phyloP scores from a whole-genome alignment of 2,797 vertebrate species.

The Acrossocheilus fasciatus region DNA sequence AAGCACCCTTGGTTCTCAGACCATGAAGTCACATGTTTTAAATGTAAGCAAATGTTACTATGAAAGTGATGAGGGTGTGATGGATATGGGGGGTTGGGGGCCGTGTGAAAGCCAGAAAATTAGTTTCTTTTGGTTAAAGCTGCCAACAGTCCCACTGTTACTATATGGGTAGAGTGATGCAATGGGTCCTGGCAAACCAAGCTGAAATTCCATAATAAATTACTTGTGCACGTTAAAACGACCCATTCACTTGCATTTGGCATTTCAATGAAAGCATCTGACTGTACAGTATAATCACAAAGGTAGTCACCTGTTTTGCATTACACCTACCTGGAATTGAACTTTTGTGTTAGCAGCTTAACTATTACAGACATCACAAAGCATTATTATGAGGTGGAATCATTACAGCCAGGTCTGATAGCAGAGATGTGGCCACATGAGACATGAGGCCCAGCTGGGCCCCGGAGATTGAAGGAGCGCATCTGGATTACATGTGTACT shows the following conservation, averaged over 20 bases:
- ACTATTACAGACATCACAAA: slow-evolving; percentile 9
- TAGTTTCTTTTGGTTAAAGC: slow-evolving; percentile 51
- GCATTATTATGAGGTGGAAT: slow-evolving; percentile 5
- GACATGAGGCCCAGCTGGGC: neutral
- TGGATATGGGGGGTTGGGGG: slow-evolving; percentile 48
- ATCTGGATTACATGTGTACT: slow-evolving; percentile 43
- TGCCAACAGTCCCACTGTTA: slow-evolving; percentile 19
- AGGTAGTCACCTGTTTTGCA: neutral
- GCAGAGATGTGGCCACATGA: slow-evolving; percentile 19
- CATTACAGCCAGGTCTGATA: neutral
- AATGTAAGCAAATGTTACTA: slow-evolving; percentile 47
- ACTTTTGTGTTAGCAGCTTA: neutral
- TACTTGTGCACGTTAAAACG: neutral
- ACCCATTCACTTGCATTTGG: neutral
- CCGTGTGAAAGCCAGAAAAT: slow-evolving; percentile 73
- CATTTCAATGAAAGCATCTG: slow-evolving; percentile 1
- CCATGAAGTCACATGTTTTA: slow-evolving; percentile 86
- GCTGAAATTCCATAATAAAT: neutral
- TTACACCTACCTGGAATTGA: neutral
- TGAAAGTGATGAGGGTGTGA: slow-evolving; percentile 15
- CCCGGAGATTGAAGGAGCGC: slow-evolving; percentile 5
- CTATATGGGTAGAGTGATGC: slow-evolving; percentile 20
- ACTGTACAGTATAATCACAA: neutral
- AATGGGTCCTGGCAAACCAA: neutral
- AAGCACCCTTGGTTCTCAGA: slow-evolving; percentile 82